Evolutionary conservation across 30 jellyfish, hydroid and myxozoan species (phyloP), one percentile per base, ranked within the genome.

Genomic region (Calvadosia cruxmelitensis): DNA sequence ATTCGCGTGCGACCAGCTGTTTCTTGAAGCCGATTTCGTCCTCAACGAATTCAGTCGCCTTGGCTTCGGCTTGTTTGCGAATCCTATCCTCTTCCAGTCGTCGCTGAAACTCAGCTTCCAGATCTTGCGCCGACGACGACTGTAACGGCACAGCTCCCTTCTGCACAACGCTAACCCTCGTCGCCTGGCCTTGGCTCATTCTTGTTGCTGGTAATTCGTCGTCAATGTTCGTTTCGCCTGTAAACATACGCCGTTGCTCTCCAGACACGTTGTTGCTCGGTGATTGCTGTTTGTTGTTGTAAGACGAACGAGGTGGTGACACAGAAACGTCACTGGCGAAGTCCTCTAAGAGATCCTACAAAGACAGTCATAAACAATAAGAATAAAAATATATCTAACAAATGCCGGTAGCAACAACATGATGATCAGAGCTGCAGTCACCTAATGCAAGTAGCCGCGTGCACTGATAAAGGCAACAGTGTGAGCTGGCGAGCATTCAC

Each of bases 21-120:
- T 70, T 33, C 31, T 69, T 69, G 49, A 71, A 71, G 34, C 64
- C 84, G 31, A 72, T 67, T 3, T 81, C 93, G 31, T 72, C 86
- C 33, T 34, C 52, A 3, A 33, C 81, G 31, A 0, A 70, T 30
- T 57, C 66, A 1, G 36, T 36, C 69, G 69, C 31, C 34, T 75
- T 65, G 57, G 57, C 57, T 29, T 66, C 78, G 34, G 64, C 53
- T 15, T 36, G 49, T 71, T 61, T 52, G 30, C 80, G 50, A 29
- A 29, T 82, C 29, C 72, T 81, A 63, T 81, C 94, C 76, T 64
- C 64, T 34, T 81, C 86, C 7, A 81, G 80, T 31, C 94, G 70
- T 36, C 94, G 34, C 50, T 81, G 94, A 48, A 81, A 81, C 70
- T 81, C 94, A 2, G 26, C 62, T 71, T 81, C 94, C 28, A 81